These are phyloP conservation scores for Synergus gifuensis DNA, from an alignment of 2,888 invertebrate genomes.

Conservation along the genomic window DNA sequence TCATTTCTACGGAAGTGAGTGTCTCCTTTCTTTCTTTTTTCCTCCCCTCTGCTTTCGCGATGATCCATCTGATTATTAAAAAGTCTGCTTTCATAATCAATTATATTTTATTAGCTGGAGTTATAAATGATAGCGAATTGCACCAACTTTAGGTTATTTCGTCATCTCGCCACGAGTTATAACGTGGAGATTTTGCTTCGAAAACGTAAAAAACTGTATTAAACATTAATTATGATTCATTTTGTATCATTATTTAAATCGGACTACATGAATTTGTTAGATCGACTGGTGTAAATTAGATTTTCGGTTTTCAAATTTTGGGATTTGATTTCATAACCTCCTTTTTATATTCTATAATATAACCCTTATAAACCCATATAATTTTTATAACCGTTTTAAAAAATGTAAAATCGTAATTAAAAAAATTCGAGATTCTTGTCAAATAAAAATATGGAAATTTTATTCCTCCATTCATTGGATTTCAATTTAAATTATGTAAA, in stretches of 20 bases:
- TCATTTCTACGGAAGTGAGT: conserved; percentile 57
- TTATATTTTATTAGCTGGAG: background rate
- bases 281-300: background rate
- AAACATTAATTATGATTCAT: background rate
- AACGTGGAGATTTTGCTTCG: background rate
- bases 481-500: background rate
- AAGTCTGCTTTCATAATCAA: background rate
- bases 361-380: too few species aligned
- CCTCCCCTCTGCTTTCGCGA: background rate
- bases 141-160: conserved; percentile 25
- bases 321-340: background rate
- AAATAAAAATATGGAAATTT: background rate
- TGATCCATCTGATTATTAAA: background rate
- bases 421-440: background rate
- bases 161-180: background rate
- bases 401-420: background rate
- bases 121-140: background rate
- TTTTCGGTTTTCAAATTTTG: background rate
- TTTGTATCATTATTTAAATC: background rate
- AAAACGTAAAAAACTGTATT: background rate
- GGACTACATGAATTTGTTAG: background rate
- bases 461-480: too few species aligned
- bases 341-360: too few species aligned
- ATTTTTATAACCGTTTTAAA: background rate
- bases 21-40: conserved; percentile 30